Evolutionary conservation across 2,888 invertebrate species (phyloP).

Genomic region (Ormyrus pomaceus): DNA sequence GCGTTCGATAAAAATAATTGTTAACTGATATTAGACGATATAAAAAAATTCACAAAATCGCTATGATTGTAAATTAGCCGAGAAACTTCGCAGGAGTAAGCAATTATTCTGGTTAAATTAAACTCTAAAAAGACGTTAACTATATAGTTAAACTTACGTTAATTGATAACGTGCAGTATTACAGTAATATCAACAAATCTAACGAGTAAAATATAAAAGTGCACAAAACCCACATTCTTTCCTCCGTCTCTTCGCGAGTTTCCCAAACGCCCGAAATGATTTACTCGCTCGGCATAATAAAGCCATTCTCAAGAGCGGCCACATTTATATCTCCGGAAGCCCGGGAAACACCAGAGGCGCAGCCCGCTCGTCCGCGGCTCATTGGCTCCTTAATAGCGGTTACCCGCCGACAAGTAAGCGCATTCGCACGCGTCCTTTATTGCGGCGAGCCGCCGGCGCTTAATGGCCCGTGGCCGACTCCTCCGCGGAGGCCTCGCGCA

Average conservation of each 20-base stretch:
- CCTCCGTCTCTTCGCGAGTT: too few relatives aligned
- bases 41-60: too few relatives aligned
- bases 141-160: too few relatives aligned
- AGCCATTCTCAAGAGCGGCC: constrained; percentile 41
- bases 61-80: too few relatives aligned
- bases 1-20: too few relatives aligned
- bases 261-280: background rate
- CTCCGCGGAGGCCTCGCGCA: constrained; percentile 33
- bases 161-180: too few relatives aligned
- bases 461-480: constrained; percentile 71
- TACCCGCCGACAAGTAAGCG: constrained; percentile 70
- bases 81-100: too few relatives aligned
- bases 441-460: constrained; percentile 67
- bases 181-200: too few relatives aligned
- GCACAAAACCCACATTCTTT: background rate
- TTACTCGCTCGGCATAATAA: constrained; percentile 48
- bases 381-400: constrained; percentile 75
- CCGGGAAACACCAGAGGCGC: constrained; percentile 66
- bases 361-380: constrained; percentile 67
- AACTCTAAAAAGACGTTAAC: too few relatives aligned
- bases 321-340: constrained; percentile 62
- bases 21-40: too few relatives aligned
- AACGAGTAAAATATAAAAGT: background rate
- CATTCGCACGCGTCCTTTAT: constrained; percentile 67
- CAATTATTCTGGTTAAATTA: too few relatives aligned